Conservation (phyloP, 2,888 invertebrate species). For the Morpho deidamia region DNA sequence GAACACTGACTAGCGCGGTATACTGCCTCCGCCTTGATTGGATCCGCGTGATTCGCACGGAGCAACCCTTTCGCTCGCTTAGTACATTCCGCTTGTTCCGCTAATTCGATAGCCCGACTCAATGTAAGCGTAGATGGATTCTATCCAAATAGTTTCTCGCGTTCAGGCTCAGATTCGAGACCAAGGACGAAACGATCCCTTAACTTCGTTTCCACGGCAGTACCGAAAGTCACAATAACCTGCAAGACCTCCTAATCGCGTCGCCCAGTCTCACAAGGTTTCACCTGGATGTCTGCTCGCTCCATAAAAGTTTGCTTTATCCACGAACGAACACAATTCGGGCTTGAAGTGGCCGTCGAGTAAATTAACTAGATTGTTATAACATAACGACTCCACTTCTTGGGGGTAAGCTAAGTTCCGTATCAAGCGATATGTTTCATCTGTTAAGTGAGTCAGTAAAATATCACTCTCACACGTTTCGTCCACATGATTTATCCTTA, state of each 20-base stretch:
- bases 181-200: background rate
- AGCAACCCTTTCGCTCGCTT: too few species aligned
- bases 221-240: background rate
- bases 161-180: background rate
- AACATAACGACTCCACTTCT: background rate
- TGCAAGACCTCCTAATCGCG: background rate
- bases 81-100: too few species aligned
- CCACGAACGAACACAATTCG: background rate
- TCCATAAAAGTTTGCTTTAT: background rate
- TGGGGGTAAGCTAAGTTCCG: background rate
- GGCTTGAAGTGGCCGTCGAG: background rate
- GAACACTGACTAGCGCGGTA: too few species aligned
- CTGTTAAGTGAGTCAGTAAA: constrained; percentile 3
- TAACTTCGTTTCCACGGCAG: background rate
- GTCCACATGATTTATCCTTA: too few species aligned
- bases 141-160: background rate
- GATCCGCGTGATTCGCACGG: too few species aligned
- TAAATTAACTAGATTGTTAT: too few species aligned
- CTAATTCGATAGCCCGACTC: too few species aligned
- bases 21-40: too few species aligned
- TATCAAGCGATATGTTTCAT: constrained; percentile 1
- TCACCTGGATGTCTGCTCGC: background rate
- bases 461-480: background rate
- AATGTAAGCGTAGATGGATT: too few species aligned
- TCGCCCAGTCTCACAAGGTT: background rate